Base-by-base conservation (phyloP, 2,888 invertebrate species). In the Tipula confusa region DNA sequence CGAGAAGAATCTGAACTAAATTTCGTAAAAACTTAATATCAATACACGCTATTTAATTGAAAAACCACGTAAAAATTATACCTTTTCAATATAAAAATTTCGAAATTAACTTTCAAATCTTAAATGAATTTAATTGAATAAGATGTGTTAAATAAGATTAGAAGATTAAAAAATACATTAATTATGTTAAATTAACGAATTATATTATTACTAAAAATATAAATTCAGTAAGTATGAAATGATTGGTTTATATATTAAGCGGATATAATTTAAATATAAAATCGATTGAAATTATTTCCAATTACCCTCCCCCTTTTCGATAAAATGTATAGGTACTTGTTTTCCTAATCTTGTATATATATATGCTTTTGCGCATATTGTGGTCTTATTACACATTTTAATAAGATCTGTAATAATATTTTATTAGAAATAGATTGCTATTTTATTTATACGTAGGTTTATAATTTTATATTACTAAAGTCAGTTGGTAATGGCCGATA, bases 141-240 rank as follows among this genome's bases (percentile, higher is more conserved):
- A 64, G 64, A 64, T 64, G 64, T 64, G 64, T 64, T 64, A 64
- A 64, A 64, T 64, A 64, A 64, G 64, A 64, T 64, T 24, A 64
- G 24, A 64, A 64, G 18, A n/a, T n/a, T n/a, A n/a, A 9, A 24
- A 64, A 64, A 64, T 24, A 64, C 64, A 64, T 64, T 64, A 64
- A 64, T 64, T 64, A 64, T 64, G 64, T 24, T 64, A 64, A 64
- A 64, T 64, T 64, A 64, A 64, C 64, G 64, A 64, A 64, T 64
- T 24, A n/a, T n/a, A n/a, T n/a, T n/a, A n/a, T n/a, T 64, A 43
- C 43, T 5, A n/a, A 38, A 13, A 38, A 38, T 15, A 43, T 15
- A 43, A 43, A 15, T 33, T 15, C 36, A 7, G 9, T 36, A 36
- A 36, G 36, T 36, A 36, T 43, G 18, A 64, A 64, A 64, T 64